Evolutionary conservation across 2,797 vertebrate genomes (phyloP).

Genomic region (Pelochelys cantorii): DNA sequence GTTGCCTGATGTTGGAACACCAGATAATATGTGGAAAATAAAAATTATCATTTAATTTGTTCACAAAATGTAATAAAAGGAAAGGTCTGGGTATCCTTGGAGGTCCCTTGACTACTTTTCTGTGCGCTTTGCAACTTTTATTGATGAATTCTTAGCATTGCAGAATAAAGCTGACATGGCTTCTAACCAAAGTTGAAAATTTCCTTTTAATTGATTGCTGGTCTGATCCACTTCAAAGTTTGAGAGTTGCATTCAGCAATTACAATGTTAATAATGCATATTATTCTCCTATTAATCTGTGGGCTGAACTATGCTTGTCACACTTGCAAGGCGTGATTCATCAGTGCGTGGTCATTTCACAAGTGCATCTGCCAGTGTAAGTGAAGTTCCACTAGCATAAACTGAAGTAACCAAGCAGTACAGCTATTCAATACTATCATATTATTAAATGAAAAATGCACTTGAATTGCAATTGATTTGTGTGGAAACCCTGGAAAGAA

Average conservation of each 20-base stretch:
- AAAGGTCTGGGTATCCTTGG: accelerated
- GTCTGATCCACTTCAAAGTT: neutral
- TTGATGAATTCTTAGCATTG: accelerated
- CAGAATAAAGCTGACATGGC: neutral
- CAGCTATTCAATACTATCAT: accelerated
- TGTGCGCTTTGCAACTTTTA: accelerated
- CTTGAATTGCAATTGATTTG: neutral
- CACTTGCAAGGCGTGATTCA: neutral
- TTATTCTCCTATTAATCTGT: neutral
- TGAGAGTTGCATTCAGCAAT: neutral
- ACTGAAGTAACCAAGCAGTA: neutral
- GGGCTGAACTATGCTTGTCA: neutral
- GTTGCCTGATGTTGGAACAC: neutral
- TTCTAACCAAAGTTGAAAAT: neutral
- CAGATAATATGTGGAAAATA: no score
- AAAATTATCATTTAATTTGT: neutral
- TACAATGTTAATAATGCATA: neutral
- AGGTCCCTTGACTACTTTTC: neutral
- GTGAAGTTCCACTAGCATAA: neutral
- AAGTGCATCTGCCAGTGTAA: neutral
- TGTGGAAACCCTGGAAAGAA: neutral
- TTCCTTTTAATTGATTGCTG: neutral
- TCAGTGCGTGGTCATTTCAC: neutral
- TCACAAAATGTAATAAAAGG: neutral
- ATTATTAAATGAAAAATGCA: neutral